Percentiles rank a stretch among this genome's conserved stretches.
Conservation (phyloP, 2,113 vertebrate genomes). For the Balaenoptera acutorostrata region DNA sequence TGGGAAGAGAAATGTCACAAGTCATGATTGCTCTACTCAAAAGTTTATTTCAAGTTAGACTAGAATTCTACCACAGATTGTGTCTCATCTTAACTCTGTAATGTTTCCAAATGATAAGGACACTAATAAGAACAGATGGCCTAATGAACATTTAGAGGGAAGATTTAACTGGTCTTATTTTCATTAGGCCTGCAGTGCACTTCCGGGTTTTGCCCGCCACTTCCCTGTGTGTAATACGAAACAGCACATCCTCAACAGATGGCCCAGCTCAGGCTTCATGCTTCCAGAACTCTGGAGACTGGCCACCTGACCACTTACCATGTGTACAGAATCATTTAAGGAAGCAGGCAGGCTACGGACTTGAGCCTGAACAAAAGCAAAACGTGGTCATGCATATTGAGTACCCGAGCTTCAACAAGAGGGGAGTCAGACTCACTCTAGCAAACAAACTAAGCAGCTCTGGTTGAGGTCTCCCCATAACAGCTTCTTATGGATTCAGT, state of each 20-base stretch:
- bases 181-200: conserved; percentile 40
- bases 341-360: neutral
- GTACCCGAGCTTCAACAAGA: conserved; percentile 10
- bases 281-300: conserved; percentile 51
- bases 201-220: conserved; percentile 48
- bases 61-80: conserved; percentile 31
- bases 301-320: conserved; percentile 47
- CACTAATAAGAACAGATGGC: conserved; percentile 61
- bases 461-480: conserved; percentile 8
- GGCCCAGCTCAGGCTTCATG: conserved; percentile 25
- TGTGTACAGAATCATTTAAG: conserved; percentile 42
- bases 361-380: conserved; percentile 21
- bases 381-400: conserved; percentile 33
- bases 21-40: conserved; percentile 1
- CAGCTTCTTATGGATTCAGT: conserved; percentile 17
- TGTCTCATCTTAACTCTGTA: conserved; percentile 50
- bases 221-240: conserved; percentile 40
- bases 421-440: conserved; percentile 3
- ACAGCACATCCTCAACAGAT: conserved; percentile 46
- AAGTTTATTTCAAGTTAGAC: conserved; percentile 58
- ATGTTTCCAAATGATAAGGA: conserved; percentile 57
- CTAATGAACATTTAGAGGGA: conserved; percentile 61
- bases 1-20: neutral
- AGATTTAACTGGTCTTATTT: conserved; percentile 52
- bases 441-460: neutral